Evolutionary conservation across 2,797 vertebrate species (phyloP).

Genomic region (Apogon talboti): DNA sequence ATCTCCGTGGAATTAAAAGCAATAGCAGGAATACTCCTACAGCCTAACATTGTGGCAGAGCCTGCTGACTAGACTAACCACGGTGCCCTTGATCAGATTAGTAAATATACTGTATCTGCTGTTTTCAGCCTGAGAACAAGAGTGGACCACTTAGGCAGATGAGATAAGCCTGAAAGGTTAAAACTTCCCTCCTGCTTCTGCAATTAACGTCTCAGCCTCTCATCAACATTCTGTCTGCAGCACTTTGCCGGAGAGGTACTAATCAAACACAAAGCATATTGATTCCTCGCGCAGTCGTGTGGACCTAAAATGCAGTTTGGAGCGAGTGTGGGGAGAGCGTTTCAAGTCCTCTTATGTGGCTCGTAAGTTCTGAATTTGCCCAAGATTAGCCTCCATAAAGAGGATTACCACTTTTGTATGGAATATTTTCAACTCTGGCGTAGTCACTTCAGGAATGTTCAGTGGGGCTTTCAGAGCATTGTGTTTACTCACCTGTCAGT

Average conservation of each 20-base stretch:
- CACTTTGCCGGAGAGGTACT: slow-evolving; percentile 38
- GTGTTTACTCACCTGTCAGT: slow-evolving; percentile 83
- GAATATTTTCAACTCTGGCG: slow-evolving; percentile 73
- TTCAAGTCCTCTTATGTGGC: slow-evolving; percentile 59
- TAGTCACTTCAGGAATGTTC: slow-evolving; percentile 81
- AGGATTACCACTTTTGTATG: slow-evolving; percentile 76
- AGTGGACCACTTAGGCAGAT: slow-evolving; percentile 34
- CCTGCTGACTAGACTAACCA: slow-evolving; percentile 6
- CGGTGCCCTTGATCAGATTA: slow-evolving; percentile 9
- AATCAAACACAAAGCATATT: slow-evolving; percentile 57
- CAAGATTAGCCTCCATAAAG: slow-evolving; percentile 75
- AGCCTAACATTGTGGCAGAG: neutral
- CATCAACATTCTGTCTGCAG: slow-evolving; percentile 49
- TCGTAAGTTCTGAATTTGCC: slow-evolving; percentile 72
- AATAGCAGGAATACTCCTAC: neutral
- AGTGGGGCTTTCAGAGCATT: slow-evolving; percentile 64
- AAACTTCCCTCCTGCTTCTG: slow-evolving; percentile 17
- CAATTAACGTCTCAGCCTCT: slow-evolving; percentile 50
- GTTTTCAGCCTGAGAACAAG: slow-evolving; percentile 8
- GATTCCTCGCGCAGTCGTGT: slow-evolving; percentile 34
- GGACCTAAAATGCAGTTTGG: slow-evolving; percentile 27
- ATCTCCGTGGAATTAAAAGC: neutral
- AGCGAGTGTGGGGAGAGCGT: slow-evolving; percentile 37
- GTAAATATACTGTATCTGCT: slow-evolving; percentile 19
- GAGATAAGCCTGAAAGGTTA: slow-evolving; percentile 48